These are phyloP conservation scores for Sthenelais limicola DNA, from an alignment of 2,888 invertebrate species.

Conservation along the genomic window DNA sequence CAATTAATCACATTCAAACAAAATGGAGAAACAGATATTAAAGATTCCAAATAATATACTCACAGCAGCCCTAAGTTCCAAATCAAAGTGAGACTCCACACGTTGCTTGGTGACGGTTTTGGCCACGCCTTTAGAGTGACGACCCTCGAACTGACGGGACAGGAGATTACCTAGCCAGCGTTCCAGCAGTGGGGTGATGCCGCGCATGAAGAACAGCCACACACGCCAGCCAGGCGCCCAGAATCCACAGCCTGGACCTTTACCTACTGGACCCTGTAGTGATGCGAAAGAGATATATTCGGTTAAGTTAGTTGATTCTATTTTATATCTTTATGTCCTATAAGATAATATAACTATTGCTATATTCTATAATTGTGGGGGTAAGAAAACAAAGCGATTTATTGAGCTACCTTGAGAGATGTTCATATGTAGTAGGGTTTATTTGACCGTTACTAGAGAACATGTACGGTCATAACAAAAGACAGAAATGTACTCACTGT, in stretches of 20 bases:
- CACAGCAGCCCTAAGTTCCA: slow-evolving; percentile 95
- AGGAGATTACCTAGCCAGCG: slow-evolving; percentile 99
- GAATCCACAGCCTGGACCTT: slow-evolving; percentile 98
- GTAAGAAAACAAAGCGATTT: too few relatives aligned
- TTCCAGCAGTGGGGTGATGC: slow-evolving; percentile 97
- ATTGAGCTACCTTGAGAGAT: too few relatives aligned
- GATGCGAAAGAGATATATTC: too few relatives aligned
- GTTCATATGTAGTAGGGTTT: too few relatives aligned
- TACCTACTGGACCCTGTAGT: slow-evolving; percentile 92
- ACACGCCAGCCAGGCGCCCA: slow-evolving; percentile 99
- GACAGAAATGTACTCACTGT: slow-evolving; percentile 85
- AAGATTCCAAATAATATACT: slow-evolving; percentile 49
- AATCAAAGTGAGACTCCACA: slow-evolving; percentile 99
- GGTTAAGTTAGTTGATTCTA: too few relatives aligned
- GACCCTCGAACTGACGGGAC: slow-evolving; percentile 98
- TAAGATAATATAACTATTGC: neutral
- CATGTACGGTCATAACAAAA: too few relatives aligned
- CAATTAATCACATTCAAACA: too few relatives aligned
- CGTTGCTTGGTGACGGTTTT: slow-evolving; percentile 99
- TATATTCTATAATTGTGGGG: neutral
- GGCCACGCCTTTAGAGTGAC: slow-evolving; percentile 99
- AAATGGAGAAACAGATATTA: too few relatives aligned
- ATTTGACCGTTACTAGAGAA: too few relatives aligned
- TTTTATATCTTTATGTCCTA: too few relatives aligned
- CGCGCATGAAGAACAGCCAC: slow-evolving; percentile 99